Base-by-base conservation (phyloP, 1,140 invertebrate genomes). In the Tetramorium simillimum region DNA sequence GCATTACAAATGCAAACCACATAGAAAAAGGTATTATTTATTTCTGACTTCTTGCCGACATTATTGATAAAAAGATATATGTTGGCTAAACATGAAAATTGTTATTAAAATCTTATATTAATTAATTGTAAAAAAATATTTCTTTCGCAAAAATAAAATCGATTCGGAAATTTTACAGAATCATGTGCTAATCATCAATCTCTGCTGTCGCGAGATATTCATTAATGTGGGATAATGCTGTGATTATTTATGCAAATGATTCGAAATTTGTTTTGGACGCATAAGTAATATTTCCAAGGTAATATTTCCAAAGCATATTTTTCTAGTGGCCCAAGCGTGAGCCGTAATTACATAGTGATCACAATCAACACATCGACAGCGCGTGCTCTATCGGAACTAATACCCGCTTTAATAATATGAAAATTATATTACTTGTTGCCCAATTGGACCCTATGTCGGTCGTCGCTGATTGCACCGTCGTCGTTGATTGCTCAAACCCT, bases 401-500 rank as follows among this genome's bases (percentile, higher is more conserved):
- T 60, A 33, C 0, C 18, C 24, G 21, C 37, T 58, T 51, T 49
- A 46, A 58, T 40, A 65, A 40, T 53, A 75, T n/a, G 69, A 77
- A 87, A 90, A 85, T 85, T 73, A 70, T 73, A 62, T 85, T 80
- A 60, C 43, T 53, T 43, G 24, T 46, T 24, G 43, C 58, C 12
- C 58, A 58, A 90, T 90, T 65, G 53, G 18, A 82, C 43, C 53
- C 69, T 70, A 6, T 73, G 70, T 75, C 73, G 80, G 81, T 58
- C 33, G 37, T 75, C n/a, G 12, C 33, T 58, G 72, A 75, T 75
- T 89, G 60, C 72, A 70, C 73, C 46, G 63, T 85, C 78, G 75
- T 86, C 85, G 85, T 28, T 72, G 88, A 88, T 89, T 85, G 86
- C 81, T 89, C 88, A 88, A 92, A 91, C 91, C 92, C 92, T 93